phyloP scores from a whole-genome alignment of 2,113 vertebrate species.

The Festucalex cinctus region DNA sequence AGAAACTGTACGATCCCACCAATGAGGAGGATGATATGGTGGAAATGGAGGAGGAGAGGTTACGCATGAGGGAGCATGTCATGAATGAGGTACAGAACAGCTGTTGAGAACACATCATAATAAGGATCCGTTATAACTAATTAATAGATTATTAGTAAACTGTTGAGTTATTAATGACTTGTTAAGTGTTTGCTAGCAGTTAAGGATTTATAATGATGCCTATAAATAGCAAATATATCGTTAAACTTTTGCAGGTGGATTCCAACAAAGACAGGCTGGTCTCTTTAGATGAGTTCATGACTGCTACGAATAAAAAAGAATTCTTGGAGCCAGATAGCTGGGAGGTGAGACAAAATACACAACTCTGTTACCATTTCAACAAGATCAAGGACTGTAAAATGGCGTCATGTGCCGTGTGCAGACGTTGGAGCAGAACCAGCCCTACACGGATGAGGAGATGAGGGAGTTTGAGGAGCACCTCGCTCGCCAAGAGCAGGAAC shows the following conservation, averaged over 20 bases:
- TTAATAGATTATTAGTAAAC: too few relatives aligned
- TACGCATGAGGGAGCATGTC: slow-evolving; percentile 96
- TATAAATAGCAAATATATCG: too few relatives aligned
- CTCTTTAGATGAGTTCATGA: slow-evolving; percentile 88
- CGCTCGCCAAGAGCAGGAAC: slow-evolving; percentile 82
- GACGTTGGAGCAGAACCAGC: slow-evolving; percentile 91
- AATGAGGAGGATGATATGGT: slow-evolving; percentile 98
- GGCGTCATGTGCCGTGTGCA: slow-evolving; percentile 34
- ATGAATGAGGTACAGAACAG: slow-evolving; percentile 86
- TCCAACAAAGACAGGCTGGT: slow-evolving; percentile 88
- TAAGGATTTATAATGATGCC: too few relatives aligned
- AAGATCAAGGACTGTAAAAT: not conserved
- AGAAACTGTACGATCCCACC: slow-evolving; percentile 93
- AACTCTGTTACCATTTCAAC: not conserved
- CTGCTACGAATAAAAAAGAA: slow-evolving; percentile 90
- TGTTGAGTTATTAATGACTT: too few relatives aligned
- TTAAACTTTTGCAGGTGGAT: slow-evolving; percentile 78
- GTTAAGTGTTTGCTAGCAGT: too few relatives aligned
- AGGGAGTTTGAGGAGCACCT: slow-evolving; percentile 91
- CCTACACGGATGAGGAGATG: slow-evolving; percentile 90
- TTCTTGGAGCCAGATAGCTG: slow-evolving; percentile 97
- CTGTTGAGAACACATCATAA: too few relatives aligned
- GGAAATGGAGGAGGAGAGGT: slow-evolving; percentile 97
- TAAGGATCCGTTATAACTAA: too few relatives aligned
- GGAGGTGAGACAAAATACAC: slow-evolving; percentile 80